phyloP scores from a whole-genome alignment of 2,797 vertebrate genomes.

The Taenioides sp. region DNA sequence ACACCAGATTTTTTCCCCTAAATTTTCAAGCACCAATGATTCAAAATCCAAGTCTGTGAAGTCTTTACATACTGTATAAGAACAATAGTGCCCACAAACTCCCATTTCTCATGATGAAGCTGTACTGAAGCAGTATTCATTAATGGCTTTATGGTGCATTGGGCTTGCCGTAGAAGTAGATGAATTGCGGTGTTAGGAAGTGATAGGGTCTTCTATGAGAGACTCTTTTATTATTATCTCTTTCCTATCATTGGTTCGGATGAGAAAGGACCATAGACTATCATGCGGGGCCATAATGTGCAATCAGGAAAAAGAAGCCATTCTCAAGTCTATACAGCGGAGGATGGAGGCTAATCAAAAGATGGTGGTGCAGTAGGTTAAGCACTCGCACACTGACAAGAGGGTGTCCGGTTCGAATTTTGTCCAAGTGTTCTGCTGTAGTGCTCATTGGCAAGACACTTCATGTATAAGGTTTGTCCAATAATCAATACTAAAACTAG shows the following conservation, averaged over 20 bases:
- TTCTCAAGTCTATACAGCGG: slow-evolving; percentile 50
- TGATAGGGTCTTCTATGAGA: slow-evolving; percentile 14
- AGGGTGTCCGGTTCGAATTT: no score
- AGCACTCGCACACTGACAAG: background rate
- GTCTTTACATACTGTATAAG: background rate
- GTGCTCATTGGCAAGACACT: no score
- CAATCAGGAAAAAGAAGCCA: slow-evolving; percentile 36
- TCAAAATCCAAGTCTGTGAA: no score
- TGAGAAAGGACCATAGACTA: slow-evolving; percentile 40
- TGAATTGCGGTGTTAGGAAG: slow-evolving; percentile 31
- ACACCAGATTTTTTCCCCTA: no score
- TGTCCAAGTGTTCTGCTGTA: no score
- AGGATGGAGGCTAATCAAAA: slow-evolving; percentile 61
- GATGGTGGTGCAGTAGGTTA: background rate
- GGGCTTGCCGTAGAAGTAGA: slow-evolving; percentile 21
- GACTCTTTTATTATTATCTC: slow-evolving; percentile 4
- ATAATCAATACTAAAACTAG: no score
- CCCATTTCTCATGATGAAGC: slow-evolving; percentile 41
- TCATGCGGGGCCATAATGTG: slow-evolving; percentile 48
- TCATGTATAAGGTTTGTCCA: no score
- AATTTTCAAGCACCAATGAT: no score
- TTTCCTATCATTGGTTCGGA: slow-evolving; percentile 27
- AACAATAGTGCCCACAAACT: background rate
- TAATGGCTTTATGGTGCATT: slow-evolving; percentile 19
- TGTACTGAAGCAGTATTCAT: slow-evolving; percentile 24